Evolutionary conservation across 2,797 vertebrate genomes (phyloP).

Genomic region (Crocodylus rhombifer): DNA sequence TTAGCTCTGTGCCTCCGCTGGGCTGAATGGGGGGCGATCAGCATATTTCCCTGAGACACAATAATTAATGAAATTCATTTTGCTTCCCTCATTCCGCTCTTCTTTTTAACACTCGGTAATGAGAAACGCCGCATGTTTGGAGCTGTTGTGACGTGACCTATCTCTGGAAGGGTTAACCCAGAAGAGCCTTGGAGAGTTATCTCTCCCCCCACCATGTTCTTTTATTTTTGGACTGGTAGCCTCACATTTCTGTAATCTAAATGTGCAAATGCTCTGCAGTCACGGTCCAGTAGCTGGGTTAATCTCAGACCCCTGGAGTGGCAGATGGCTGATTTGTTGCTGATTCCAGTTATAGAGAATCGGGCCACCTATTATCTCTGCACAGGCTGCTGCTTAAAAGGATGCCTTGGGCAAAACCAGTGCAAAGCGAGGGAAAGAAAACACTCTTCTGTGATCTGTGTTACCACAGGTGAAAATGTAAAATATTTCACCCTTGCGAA

Average conservation of each 20-base stretch:
- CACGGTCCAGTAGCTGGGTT: constrained; percentile 56
- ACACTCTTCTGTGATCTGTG: neutral
- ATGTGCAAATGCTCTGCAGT: constrained; percentile 54
- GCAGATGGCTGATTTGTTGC: constrained; percentile 68
- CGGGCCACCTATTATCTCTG: constrained; percentile 58
- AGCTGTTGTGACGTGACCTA: neutral
- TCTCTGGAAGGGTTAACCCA: constrained; percentile 9
- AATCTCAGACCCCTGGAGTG: constrained; percentile 65
- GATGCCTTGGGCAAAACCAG: constrained; percentile 38
- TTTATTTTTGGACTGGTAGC: neutral
- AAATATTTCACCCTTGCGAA: constrained; percentile 42
- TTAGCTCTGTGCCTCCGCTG: neutral
- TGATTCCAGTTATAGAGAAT: constrained; percentile 64
- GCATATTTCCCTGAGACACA: neutral
- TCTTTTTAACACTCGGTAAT: neutral
- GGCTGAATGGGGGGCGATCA: neutral
- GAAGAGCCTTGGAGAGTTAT: neutral
- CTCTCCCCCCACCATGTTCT: constrained; percentile 1
- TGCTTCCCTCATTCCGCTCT: constrained; percentile 1
- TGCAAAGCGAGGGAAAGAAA: constrained; percentile 3
- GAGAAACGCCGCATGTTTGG: neutral
- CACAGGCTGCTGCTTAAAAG: constrained; percentile 46
- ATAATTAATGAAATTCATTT: neutral
- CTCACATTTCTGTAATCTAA: constrained; percentile 64
- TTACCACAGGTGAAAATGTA: constrained; percentile 29